Conservation (phyloP, 1,140 invertebrate genomes). For the Anastrepha ludens region DNA sequence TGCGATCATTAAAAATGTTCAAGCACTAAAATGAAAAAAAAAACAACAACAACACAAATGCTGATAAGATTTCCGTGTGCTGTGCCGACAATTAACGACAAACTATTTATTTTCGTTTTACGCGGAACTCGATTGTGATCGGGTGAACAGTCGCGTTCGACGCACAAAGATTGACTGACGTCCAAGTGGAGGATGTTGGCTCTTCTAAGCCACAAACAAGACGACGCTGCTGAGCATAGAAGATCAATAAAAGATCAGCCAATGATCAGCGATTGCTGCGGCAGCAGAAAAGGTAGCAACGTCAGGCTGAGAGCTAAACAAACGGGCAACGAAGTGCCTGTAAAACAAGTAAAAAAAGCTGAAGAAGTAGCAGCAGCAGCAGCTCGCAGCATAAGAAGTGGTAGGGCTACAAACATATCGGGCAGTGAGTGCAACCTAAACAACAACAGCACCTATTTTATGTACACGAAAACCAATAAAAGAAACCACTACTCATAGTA, state of each 20-base stretch:
- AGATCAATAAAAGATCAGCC: constrained; percentile 23
- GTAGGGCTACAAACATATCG: constrained; percentile 9
- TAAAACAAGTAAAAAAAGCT: background rate
- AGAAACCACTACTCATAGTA: background rate
- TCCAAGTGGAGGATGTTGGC: too few relatives aligned
- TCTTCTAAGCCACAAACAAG: background rate
- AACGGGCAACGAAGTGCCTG: background rate
- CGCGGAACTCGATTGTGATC: background rate
- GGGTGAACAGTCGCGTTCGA: background rate
- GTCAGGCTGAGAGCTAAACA: constrained; percentile 5
- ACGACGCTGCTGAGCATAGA: constrained; percentile 6
- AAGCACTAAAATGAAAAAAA: background rate
- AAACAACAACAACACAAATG: background rate
- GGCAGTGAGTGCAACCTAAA: background rate
- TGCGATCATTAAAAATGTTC: background rate
- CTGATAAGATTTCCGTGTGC: background rate
- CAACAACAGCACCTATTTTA: background rate
- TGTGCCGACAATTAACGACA: background rate
- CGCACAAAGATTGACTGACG: constrained; percentile 29
- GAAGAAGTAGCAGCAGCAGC: background rate
- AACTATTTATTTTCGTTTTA: background rate
- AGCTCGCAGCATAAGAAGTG: background rate
- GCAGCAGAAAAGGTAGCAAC: background rate
- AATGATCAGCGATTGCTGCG: background rate
- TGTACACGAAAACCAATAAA: background rate